Evolutionary conservation across 1,140 invertebrate species (phyloP), one percentile per base, ranked within the genome.

Genomic region (Drosophila lini): DNA sequence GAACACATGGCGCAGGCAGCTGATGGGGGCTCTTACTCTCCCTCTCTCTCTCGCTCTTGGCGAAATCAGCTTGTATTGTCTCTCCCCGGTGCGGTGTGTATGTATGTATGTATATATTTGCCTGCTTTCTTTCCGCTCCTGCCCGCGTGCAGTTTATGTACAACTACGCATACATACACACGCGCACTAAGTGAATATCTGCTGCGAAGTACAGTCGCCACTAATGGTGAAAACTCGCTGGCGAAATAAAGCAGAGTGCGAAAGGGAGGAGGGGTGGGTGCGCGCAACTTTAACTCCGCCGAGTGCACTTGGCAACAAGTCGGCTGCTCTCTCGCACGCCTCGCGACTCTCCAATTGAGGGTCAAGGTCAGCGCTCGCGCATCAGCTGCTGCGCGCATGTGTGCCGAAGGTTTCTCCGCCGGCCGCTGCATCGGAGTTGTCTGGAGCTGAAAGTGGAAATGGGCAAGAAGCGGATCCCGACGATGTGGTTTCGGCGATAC

Each of bases 381-480:
- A 89, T 89, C 84, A 89, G 84, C 84, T 88, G 84, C 84, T 89
- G 84, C 85, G 83, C 83, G 84, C 84, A 89, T 78, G 85, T 79
- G 84, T 77, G 65, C 64, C 69, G 2, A 48, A 16, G 50, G 48
- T 38, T 38, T 55, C 52, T 55, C 34, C n/a, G 50, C 42, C 25
- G 22, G 62, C 70, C 53, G 50, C 44, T 40, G 58, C 47, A 47
- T 57, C n/a, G 38, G 47, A 64, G 57, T 61, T 57, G 53, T 59
- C 25, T 71, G 71, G 52, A 53, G 62, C 62, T 28, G 65, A 36
- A 52, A 8, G 28, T 22, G 45, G 58, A 19, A 16, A 15, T 25
- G 60, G 48, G 8, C 45, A 52, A 19, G 61, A 63, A 28, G 50
- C 47, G 9, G 59, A 19, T 64, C 34, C 36, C 44, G 38, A 10